Evolutionary conservation across 2,797 vertebrate species (phyloP).

Genomic region (Cynopterus sphinx): DNA sequence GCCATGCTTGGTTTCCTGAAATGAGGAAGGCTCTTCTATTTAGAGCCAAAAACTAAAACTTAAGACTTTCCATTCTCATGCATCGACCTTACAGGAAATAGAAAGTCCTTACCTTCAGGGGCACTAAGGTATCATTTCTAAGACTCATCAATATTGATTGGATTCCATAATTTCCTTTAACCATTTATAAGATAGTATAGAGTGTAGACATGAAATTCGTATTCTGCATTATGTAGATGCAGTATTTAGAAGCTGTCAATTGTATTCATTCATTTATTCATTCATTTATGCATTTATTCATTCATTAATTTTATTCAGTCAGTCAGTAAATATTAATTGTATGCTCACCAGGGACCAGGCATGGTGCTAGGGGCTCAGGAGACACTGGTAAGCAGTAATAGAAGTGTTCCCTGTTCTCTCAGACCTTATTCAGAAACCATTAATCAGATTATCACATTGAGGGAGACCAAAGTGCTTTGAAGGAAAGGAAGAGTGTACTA

Average conservation of each 20-base stretch:
- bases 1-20: background rate
- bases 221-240: background rate
- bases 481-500: background rate
- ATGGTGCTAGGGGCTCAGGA: background rate
- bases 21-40: background rate
- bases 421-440: constrained; percentile 7
- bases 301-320: background rate
- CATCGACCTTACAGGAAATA: background rate
- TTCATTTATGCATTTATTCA: background rate
- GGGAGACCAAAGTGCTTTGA: background rate
- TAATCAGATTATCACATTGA: background rate
- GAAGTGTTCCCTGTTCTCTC: background rate
- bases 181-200: background rate
- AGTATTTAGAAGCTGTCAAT: background rate
- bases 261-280: background rate
- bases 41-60: background rate
- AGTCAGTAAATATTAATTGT: background rate
- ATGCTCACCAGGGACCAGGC: background rate
- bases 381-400: background rate
- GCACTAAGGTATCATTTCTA: background rate
- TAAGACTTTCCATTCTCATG: background rate
- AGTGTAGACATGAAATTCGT: background rate
- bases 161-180: background rate
- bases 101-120: background rate
- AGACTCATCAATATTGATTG: background rate